Evolutionary conservation across 2,797 vertebrate genomes (phyloP).

Genomic region (Thunnus albacares): DNA sequence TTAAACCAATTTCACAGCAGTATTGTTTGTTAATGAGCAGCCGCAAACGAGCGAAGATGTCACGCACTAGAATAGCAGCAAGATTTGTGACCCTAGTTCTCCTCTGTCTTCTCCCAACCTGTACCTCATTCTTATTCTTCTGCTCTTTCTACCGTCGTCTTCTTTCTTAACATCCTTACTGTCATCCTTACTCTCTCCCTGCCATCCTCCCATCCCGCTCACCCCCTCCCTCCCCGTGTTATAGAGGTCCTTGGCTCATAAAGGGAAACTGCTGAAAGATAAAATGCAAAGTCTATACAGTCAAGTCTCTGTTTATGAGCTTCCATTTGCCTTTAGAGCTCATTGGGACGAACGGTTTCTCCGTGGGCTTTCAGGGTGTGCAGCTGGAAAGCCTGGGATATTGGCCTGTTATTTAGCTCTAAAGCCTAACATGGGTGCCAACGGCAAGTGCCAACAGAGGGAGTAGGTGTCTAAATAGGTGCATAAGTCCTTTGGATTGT

Average conservation of each 20-base stretch:
- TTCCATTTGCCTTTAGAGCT: constrained; percentile 97
- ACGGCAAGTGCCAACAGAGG: constrained; percentile 64
- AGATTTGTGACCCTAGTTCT: constrained; percentile 96
- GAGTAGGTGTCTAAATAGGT: constrained; percentile 64
- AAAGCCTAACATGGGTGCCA: constrained; percentile 69
- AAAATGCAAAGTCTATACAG: constrained; percentile 99
- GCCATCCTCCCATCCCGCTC: constrained; percentile 53
- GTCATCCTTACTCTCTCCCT: constrained; percentile 49
- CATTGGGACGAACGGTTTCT: constrained; percentile 94
- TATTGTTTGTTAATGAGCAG: constrained; percentile 99
- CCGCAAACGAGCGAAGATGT: constrained; percentile 99
- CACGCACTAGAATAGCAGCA: constrained; percentile 98
- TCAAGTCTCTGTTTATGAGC: constrained; percentile 96
- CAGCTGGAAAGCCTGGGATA: constrained; percentile 76
- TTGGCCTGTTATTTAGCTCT: constrained; percentile 77
- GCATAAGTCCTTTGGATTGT: constrained; percentile 62
- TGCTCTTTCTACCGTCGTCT: constrained; percentile 58
- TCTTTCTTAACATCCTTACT: constrained; percentile 64
- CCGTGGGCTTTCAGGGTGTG: constrained; percentile 69
- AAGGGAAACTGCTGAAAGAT: constrained; percentile 96
- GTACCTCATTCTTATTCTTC: constrained; percentile 78
- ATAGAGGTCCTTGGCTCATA: constrained; percentile 93
- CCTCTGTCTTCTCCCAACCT: constrained; percentile 74
- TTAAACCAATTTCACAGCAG: constrained; percentile 99
- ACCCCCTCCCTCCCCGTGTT: constrained; percentile 67